Evolutionary conservation across 2,888 invertebrate species (phyloP), one percentile per base, ranked within the genome.

Genomic region (Napeogenes sylphis): DNA sequence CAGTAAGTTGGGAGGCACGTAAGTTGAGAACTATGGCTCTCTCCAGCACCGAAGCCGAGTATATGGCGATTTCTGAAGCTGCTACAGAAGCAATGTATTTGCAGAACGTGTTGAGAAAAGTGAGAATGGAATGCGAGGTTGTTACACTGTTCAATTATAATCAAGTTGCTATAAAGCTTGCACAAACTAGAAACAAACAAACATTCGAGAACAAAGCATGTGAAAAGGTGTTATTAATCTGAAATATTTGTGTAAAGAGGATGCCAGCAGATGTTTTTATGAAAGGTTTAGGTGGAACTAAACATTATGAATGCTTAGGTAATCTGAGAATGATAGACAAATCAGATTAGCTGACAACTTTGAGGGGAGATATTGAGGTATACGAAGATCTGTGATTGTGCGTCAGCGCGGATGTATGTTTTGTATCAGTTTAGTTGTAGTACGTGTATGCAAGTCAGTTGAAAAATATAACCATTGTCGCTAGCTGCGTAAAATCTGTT

Each of bases 141-240:
- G 45, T 61, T 4, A 56, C 56, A 33, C 42, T 60, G 30, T 60
- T 38, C 21, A 63, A 63, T 54, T 59, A 63, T 46, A 63, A 55
- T n/a, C 63, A 63, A 21, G 33, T 45, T 53, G 63, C 61, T 3
- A 33, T 14, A 4, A 53, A 56, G 38, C n/a, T 64, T 35, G 45
- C 58, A n/a, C 42, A 64, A 53, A 64, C 14, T 60, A 33, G 33
- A n/a, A n/a, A n/a, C n/a, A 6, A 32, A 61, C 14, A 62, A 63
- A 56, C 61, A 68, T 55, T 56, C 57, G 21, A 56, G 66, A 56
- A 65, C 61, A 2, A 65, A 69, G 56, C 66, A 67, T 58, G 64
- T 68, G 53, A 32, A 2, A 54, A 45, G 57, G 46, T 58, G 13
- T 62, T 12, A 46, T 56, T 54, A 14, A 56, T 56, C 38, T 63